These are phyloP conservation scores for Plectropomus leopardus DNA, from an alignment of 2,113 vertebrate species.

Conservation along the genomic window DNA sequence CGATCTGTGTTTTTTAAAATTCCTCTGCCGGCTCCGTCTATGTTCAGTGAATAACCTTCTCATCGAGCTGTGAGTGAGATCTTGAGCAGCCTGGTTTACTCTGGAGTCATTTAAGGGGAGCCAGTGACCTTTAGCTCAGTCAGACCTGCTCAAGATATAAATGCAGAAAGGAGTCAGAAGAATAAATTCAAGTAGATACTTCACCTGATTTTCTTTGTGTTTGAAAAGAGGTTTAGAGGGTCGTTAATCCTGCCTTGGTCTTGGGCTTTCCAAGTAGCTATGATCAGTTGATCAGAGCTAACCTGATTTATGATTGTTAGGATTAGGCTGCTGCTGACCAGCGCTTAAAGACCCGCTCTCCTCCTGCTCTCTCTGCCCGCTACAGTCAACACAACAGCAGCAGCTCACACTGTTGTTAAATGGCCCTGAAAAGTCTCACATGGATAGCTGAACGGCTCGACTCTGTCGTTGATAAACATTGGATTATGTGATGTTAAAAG, in stretches of 20 bases:
- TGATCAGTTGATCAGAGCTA: no score
- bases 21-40: background rate
- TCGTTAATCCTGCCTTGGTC: background rate
- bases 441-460: no score
- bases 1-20: background rate
- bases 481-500: no score
- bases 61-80: slow-evolving; percentile 30
- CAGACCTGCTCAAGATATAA: slow-evolving; percentile 15
- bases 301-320: no score
- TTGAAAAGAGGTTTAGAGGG: slow-evolving; percentile 22
- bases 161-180: background rate
- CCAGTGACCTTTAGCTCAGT: slow-evolving; percentile 32
- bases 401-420: no score
- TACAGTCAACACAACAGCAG: no score
- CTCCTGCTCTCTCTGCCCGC: no score
- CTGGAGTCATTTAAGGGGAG: slow-evolving; percentile 35
- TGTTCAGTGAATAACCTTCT: slow-evolving; percentile 17
- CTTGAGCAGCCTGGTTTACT: background rate
- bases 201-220: slow-evolving; percentile 7
- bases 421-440: no score
- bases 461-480: no score
- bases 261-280: slow-evolving; percentile 33
- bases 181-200: slow-evolving; percentile 1
- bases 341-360: no score
- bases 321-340: no score